Conservation (phyloP, 2,113 vertebrate species). For the Corythoichthys haematopterus region DNA sequence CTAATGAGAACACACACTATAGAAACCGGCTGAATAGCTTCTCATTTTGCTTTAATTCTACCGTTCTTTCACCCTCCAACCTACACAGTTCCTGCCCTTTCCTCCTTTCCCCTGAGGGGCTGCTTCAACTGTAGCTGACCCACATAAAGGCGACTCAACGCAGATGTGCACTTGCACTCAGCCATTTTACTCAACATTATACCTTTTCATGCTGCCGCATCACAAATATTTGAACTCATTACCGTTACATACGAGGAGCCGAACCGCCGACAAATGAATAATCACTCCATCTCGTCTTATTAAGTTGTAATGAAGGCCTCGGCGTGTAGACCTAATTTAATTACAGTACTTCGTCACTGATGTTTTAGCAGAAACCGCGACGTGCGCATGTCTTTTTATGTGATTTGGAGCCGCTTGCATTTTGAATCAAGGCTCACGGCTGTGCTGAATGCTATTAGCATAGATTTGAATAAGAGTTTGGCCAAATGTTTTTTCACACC, state of each 20-base stretch:
- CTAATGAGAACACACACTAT: neutral
- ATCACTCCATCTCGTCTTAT: no score
- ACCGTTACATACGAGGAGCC: no score
- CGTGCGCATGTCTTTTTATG: neutral
- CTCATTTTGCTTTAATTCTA: conserved; percentile 1
- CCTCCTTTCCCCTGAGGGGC: conserved; percentile 6
- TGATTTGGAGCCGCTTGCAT: conserved; percentile 14
- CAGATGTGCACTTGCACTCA: conserved; percentile 8
- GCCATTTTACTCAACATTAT: neutral
- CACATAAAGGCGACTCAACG: conserved; percentile 7
- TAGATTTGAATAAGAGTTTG: conserved; percentile 47
- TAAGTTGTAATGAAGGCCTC: conserved; percentile 25
- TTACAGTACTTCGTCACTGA: conserved; percentile 34
- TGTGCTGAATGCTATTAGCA: conserved; percentile 45
- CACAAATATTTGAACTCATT: neutral
- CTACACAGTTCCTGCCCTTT: neutral
- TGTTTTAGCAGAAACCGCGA: neutral
- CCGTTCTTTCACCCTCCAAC: conserved; percentile 10
- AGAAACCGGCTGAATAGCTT: neutral
- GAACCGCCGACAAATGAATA: no score
- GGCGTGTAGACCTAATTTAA: conserved; percentile 33
- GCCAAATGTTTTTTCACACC: conserved; percentile 40
- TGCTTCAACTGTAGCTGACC: conserved; percentile 11
- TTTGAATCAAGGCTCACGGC: conserved; percentile 19
- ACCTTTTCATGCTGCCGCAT: neutral